These are phyloP conservation scores for Dione vanillae DNA, from an alignment of 2,888 invertebrate species.

Conservation along the genomic window DNA sequence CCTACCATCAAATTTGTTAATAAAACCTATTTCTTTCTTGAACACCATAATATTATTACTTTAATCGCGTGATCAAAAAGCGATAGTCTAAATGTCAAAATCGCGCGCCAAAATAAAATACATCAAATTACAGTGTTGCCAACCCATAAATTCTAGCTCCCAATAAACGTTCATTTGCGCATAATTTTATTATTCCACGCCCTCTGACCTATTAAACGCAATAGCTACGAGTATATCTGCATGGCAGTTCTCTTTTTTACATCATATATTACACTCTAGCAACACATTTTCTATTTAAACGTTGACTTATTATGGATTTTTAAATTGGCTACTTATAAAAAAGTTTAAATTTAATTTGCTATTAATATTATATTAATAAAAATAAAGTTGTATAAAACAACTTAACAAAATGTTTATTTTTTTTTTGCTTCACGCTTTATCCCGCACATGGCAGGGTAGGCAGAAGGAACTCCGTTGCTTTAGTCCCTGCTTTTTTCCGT, in stretches of 20 bases:
- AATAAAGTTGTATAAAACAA: not conserved
- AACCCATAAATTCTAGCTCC: slow-evolving; percentile 49
- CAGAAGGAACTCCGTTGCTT: too few species aligned
- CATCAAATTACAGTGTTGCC: slow-evolving; percentile 47
- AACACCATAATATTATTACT: not conserved
- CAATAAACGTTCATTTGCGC: slow-evolving; percentile 51
- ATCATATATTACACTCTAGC: not conserved
- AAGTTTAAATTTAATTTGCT: not conserved
- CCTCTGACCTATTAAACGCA: slow-evolving; percentile 49
- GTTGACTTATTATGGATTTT: not conserved
- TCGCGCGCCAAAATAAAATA: slow-evolving; percentile 37
- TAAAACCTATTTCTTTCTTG: not conserved
- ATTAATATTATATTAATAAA: not conserved
- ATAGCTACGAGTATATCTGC: slow-evolving; percentile 9
- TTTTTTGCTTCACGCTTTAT: too few species aligned
- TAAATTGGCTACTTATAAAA: too few species aligned
- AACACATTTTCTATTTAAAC: not conserved
- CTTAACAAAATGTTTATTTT: not conserved
- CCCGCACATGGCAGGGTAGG: too few species aligned
- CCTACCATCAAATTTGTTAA: too few species aligned
- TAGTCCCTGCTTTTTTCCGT: too few species aligned
- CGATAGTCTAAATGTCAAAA: slow-evolving; percentile 16
- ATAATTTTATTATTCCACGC: slow-evolving; percentile 49
- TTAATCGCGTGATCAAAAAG: slow-evolving; percentile 12
- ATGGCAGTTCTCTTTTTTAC: not conserved